Evolutionary conservation across 2,797 vertebrate species (phyloP), one percentile per base, ranked within the genome.

Genomic region (Sciaenops ocellatus): DNA sequence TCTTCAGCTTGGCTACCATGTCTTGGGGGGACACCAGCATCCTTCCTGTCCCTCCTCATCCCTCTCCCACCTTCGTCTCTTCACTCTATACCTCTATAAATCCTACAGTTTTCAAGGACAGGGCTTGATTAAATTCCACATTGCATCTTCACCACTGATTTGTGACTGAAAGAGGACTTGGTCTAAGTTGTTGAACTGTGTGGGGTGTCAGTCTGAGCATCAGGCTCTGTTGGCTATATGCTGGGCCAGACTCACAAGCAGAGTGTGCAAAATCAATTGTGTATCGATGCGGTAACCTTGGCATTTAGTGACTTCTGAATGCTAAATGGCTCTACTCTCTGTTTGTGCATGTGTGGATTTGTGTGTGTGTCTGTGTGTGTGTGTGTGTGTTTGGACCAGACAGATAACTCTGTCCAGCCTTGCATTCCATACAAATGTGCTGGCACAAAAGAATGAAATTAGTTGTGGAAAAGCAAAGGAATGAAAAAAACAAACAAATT

Each of bases 271-370:
- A 86, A 90, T 85, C 79, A 81, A 80, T 81, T n/a, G 52, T 54
- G 70, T 24, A 82, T 87, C 17, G 38, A 86, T 65, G 73, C 24
- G 69, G 76, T 83, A 85, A 88, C 84, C 81, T 91, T 85, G 84
- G 70, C 73, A 88, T 86, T 91, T 87, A 87, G 76, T 73, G 78
- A 85, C 84, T 79, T 77, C 56, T 84, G 75, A 80, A 81, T 86
- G 72, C 80, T 85, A 84, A 86, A 87, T 56, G 60, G 65, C 42
- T 26, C 44, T 1, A 13, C 30, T 64, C 47, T 82, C 9, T 77
- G 34, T 54, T 51, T 47, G 34, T 62, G 59, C 20, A 26, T 51
- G 30, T 22, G 34, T 38, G 34, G 8, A 38, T 38, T 38, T 38
- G 34, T 38, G 34, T 9, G 34, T 67, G 62, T 17, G 24, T 65